Base-by-base conservation (phyloP, 2,113 vertebrate genomes). In the Craseonycteris thonglongyai region DNA sequence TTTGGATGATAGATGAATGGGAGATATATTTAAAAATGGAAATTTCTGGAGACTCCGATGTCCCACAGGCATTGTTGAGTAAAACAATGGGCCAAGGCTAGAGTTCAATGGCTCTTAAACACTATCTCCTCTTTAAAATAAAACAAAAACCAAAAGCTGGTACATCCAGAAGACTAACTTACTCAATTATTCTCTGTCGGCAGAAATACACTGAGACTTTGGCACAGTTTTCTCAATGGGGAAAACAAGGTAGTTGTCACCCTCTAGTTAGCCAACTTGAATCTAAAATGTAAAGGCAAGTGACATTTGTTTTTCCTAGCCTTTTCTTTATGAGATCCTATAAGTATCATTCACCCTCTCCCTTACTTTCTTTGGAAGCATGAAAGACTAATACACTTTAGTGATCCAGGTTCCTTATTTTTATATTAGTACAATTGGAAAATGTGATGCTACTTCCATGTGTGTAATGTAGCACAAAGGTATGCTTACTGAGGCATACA, bases 391-490 rank as follows among this genome's bases (percentile, higher is more conserved):
- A 49, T 83, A 78, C 61, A 51, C 95, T 96, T 95, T 88, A 96
- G 95, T 95, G 94, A 96, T 61, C 76, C 80, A 84, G 76, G 61
- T 78, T 83, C 84, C 96, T 97, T 88, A 80, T 97, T 98, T 97
- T 97, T 97, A 63, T 96, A 98, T 96, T 94, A 91, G 74, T 98
- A 97, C 94, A 97, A 97, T 94, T 93, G 89, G 90, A 85, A 97
- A 95, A 75, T 96, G 87, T 63, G 91, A 95, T 94, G 88, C 97
- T 98, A 92, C n/a, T 81, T 96, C 95, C 88, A 75, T 96, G 97
- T 97, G 97, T 96, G 98, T 98, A 98, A 98, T 98, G 98, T 97
- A 98, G 98, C 98, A 97, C 96, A 95, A 97, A 96, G 45, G 19
- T 91, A 95, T 98, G 98, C 98, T 98, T 97, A 97, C 93, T 97